phyloP scores from a whole-genome alignment of 2,797 vertebrate species.

The Halcyon chelicuti region DNA sequence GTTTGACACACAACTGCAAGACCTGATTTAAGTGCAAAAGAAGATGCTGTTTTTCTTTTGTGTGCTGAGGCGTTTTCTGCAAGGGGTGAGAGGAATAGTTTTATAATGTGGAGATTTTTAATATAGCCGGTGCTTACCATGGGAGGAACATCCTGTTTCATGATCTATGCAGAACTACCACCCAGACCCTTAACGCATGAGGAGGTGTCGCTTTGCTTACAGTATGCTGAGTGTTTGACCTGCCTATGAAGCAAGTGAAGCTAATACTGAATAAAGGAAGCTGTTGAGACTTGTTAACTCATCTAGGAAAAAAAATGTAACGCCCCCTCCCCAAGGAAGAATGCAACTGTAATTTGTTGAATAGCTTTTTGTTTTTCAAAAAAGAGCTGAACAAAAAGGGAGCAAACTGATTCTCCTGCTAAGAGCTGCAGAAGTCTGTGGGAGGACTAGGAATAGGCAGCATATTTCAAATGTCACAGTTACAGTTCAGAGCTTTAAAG shows the following conservation, averaged over 20 bases:
- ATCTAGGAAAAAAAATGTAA: not conserved
- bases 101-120: conserved; percentile 2
- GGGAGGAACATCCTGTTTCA: not conserved
- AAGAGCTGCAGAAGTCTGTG: not conserved
- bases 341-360: not conserved
- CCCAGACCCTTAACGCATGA: not conserved
- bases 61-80: not conserved
- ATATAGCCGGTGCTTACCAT: not conserved
- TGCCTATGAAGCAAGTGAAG: not conserved
- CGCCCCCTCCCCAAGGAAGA: not conserved
- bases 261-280: not conserved
- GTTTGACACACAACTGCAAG: not conserved
- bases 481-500: not conserved
- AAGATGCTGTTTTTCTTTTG: not conserved
- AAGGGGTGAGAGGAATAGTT: not conserved
- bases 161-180: not conserved
- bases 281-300: not conserved
- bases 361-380: not conserved
- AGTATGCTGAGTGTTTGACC: not conserved
- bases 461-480: not conserved
- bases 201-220: not conserved
- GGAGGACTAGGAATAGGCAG: not conserved
- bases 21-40: not conserved
- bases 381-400: not conserved
- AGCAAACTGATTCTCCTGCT: not conserved